Percentiles rank a stretch among this genome's conserved stretches.
Conservation (phyloP, 1,140 invertebrate genomes). For the Lepidurus couesii region DNA sequence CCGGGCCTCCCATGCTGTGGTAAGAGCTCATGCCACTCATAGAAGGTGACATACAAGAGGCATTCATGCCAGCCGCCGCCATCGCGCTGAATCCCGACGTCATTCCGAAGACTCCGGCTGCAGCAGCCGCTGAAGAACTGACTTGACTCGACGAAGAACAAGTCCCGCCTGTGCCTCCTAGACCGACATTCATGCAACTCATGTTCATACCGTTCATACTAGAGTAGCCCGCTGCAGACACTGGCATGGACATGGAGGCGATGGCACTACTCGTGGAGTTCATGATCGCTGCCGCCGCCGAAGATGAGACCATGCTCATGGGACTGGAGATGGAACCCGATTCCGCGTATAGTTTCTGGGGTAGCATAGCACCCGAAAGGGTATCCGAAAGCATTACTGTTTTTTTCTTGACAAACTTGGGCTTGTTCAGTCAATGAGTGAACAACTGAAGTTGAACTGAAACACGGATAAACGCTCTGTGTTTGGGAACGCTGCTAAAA, state of each 20-base stretch:
- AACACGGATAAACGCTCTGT: background rate
- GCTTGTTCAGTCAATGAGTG: background rate
- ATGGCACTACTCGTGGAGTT: constrained; percentile 46
- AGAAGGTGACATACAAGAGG: constrained; percentile 57
- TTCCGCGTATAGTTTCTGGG: constrained; percentile 53
- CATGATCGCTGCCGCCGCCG: constrained; percentile 39
- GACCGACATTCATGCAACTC: constrained; percentile 53
- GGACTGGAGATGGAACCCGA: constrained; percentile 43
- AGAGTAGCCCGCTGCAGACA: constrained; percentile 53
- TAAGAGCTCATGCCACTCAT: constrained; percentile 30
- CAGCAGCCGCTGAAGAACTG: constrained; percentile 57
- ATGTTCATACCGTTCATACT: constrained; percentile 54
- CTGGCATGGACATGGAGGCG: constrained; percentile 45
- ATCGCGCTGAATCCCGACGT: constrained; percentile 56
- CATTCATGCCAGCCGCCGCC: constrained; percentile 49
- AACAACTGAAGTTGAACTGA: background rate
- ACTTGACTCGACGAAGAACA: background rate
- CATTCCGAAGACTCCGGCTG: constrained; percentile 40
- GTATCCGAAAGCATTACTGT: constrained; percentile 26
- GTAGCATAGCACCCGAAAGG: constrained; percentile 41
- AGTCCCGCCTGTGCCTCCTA: background rate
- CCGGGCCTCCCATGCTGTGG: constrained; percentile 64
- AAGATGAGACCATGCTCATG: constrained; percentile 26
- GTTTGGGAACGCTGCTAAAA: background rate
- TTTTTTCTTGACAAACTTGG: background rate